Evolutionary conservation across 1,140 invertebrate genomes (phyloP), one percentile per base, ranked within the genome.

Genomic region (Microplitis demolitor): DNA sequence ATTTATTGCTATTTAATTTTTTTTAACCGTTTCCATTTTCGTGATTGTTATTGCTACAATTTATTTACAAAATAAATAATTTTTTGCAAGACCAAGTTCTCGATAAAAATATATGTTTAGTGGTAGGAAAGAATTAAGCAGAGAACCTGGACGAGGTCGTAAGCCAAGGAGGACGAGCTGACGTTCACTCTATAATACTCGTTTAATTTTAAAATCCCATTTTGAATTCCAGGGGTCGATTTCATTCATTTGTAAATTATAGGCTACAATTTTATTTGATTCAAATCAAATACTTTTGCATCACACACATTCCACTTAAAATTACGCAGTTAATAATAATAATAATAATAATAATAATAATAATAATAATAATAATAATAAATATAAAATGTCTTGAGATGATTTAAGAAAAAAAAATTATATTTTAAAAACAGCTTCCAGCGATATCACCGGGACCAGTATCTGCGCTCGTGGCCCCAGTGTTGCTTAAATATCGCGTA

Each of bases 401-500:
- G 8, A 4, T 14, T 60, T 60, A 31, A 37, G n/a, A 4, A 37
- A 8, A 62, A 11, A 4, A 1, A 54, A n/a, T n/a, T 33, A 50
- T n/a, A 67, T 67, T 53, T 50, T 34, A 0, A 56, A 51, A 4
- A 50, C 80, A 87, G 85, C 77, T 85, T 35, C 74, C 84, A 24
- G 82, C 79, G 3, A 76, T 80, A 51, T 84, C 83, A 45, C 83
- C 84, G 3, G 80, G 84, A 75, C 77, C 83, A 11, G 86, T 90
- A 11, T 88, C 82, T 62, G 82, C 81, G 78, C 83, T 85, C 81
- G 90, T 89, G 53, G 88, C 84, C 4, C 89, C 88, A 8, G 79
- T 90, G 37, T 81, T 92, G 3, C 88, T 87, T 4, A 87, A 86
- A 74, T 86, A 85, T 70, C 82, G 85, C 63, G 83, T 87, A 37